Evolutionary conservation across 2,888 invertebrate genomes (phyloP), one percentile per base, ranked within the genome.

Genomic region (Geotrupes spiniger): DNA sequence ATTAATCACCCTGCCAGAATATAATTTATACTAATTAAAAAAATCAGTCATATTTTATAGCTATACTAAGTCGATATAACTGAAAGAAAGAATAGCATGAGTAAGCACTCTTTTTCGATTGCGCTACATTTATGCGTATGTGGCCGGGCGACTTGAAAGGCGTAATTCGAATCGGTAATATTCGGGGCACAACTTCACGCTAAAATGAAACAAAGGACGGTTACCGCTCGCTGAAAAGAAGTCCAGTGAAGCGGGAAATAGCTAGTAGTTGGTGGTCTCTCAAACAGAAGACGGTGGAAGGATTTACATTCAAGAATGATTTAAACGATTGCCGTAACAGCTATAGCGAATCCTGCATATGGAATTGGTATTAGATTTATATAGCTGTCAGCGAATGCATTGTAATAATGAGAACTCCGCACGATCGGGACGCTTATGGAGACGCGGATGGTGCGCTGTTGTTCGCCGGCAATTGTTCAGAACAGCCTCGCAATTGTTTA

Each of bases 341-440:
- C 47, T 49, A 44, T 37, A 39, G 53, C 51, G 49, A 57, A 53
- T 51, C 42, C 50, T 52, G 55, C 57, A 53, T 53, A 54, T 55
- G 52, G 52, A 50, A 52, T 52, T 46, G 55, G 28, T 39, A 37
- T 42, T 51, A 54, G 53, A 59, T 57, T 58, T 60, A 58, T 61
- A 56, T 58, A 58, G 54, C 58, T 59, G 58, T 59, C 60, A 59
- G 51, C 56, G 47, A 51, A 54, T 54, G 59, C 54, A 61, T 59
- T 61, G 58, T 62, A 60, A 56, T 61, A 63, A 62, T 61, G 58
- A 58, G 59, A 54, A 56, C 52, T 55, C 54, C 50, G 56, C 59
- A 59, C 59, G 60, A 58, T 56, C 57, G 51, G 46, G 45, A 51
- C 60, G 57, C 59, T 58, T 53, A 53, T 53, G 56, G 54, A 57